phyloP scores from a whole-genome alignment of 1,140 invertebrate genomes.

The Tribolium madens region DNA sequence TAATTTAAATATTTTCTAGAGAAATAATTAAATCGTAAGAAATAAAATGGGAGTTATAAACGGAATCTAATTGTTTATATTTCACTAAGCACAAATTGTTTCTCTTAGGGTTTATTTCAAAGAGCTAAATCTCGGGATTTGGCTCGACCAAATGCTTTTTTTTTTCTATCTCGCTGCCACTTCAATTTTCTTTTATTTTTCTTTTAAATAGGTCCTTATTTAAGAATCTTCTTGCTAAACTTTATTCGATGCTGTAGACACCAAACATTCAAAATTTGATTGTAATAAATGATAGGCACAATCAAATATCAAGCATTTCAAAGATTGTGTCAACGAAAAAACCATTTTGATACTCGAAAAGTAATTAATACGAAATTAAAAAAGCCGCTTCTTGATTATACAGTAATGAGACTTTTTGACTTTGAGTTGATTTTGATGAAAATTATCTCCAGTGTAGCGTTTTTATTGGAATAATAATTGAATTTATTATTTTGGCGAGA shows the following conservation, averaged over 20 bases:
- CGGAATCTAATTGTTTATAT: slow-evolving; percentile 25
- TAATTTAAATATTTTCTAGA: slow-evolving; percentile 33
- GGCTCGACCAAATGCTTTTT: slow-evolving; percentile 27
- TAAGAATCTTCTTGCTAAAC: slow-evolving; percentile 14
- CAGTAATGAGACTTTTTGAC: slow-evolving; percentile 6
- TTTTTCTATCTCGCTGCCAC: slow-evolving; percentile 23
- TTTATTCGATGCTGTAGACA: neutral
- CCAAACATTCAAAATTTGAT: neutral
- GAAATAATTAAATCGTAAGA: slow-evolving; percentile 27
- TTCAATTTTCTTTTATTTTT: slow-evolving; percentile 35
- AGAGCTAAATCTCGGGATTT: slow-evolving; percentile 25
- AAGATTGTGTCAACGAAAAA: neutral
- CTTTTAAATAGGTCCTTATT: slow-evolving; percentile 24
- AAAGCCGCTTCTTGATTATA: slow-evolving; percentile 9
- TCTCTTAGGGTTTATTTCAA: slow-evolving; percentile 18
- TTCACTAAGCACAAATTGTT: slow-evolving; percentile 22
- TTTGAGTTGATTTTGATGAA: slow-evolving; percentile 32
- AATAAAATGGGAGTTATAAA: slow-evolving; percentile 17
- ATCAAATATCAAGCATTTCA: neutral
- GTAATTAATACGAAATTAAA: slow-evolving; percentile 26
- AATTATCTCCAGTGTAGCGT: neutral
- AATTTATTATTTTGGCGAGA: slow-evolving; percentile 22
- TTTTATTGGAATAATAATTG: slow-evolving; percentile 11
- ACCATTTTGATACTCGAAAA: slow-evolving; percentile 6
- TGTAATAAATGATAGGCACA: neutral